Percentiles rank a stretch among this genome's conserved stretches.
phyloP scores from a whole-genome alignment of 2,113 vertebrate genomes.

The Channa maculata region DNA sequence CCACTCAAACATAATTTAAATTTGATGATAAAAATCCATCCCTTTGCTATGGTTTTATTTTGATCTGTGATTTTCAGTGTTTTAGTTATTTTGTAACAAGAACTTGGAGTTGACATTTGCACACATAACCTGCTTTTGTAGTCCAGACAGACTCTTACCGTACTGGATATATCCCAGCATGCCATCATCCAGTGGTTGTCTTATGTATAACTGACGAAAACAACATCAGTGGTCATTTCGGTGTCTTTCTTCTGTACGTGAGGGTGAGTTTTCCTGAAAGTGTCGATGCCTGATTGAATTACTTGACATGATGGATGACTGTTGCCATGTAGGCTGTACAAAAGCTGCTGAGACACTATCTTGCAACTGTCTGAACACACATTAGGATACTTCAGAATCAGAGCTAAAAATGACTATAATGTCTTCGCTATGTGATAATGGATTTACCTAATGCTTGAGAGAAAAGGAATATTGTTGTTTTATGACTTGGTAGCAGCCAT shows the following conservation, averaged over 20 bases:
- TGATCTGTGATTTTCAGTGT: background rate
- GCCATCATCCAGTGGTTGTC: background rate
- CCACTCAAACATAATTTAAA: too few species aligned
- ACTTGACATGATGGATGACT: background rate
- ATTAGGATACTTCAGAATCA: too few species aligned
- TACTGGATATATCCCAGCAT: background rate
- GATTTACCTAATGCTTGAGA: background rate
- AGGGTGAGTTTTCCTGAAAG: background rate
- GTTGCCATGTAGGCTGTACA: too few species aligned
- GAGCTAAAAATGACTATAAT: too few species aligned
- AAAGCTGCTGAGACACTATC: too few species aligned
- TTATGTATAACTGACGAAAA: background rate
- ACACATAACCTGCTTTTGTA: background rate
- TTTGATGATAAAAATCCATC: too few species aligned
- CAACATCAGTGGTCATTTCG: background rate
- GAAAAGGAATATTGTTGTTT: background rate
- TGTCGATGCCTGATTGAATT: background rate
- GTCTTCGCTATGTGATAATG: too few species aligned
- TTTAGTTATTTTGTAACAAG: background rate
- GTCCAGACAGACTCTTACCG: background rate
- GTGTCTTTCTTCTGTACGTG: too few species aligned
- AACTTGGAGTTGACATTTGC: background rate
- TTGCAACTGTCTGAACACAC: too few species aligned
- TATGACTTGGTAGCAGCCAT: background rate
- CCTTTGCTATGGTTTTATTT: background rate